Evolutionary conservation across 2,113 vertebrate species (phyloP), one percentile per base, ranked within the genome.

Genomic region (Psilopogon haemacephalus): DNA sequence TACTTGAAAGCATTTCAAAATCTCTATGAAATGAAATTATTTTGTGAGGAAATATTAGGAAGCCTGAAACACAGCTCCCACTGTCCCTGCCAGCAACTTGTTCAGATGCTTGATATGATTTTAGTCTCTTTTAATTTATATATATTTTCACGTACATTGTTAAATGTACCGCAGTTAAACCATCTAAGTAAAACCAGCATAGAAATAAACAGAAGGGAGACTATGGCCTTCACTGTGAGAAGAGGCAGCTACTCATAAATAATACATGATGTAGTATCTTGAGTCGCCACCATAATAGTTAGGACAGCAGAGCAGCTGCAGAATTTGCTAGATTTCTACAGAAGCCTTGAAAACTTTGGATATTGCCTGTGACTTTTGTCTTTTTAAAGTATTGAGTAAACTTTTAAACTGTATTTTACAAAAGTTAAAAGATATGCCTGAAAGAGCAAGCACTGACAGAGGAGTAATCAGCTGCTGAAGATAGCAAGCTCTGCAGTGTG

Each of bases 401-500:
- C 38, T 56, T 73, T 11, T 40, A 6, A 42, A 18, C 32, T 42
- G 23, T 71, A 21, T 58, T 91, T 44, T 80, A 30, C 30, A 28
- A 84, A 65, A 64, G 21, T 59, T 54, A 35, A 59, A 54, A 79
- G 46, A 40, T 55, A 12, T 62, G 40, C 69, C 38, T 42, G 69
- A 42, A 86, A n/a, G 52, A 70, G 65, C 30, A 27, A 40, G 54
- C 27, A 13, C 64, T 72, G 69, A 32, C 21, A 23, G 7, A 18
- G 76, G 18, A 21, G 7, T 33, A 7, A 0, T 15, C 62, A 56
- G 62, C 48, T 54, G 56, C 78, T 30, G 62, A 69, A 52, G 72
- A 12, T 7, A 0, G 3, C 30, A 2, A 11, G 30, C 18, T 40
- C 26, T 26, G 68, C 28, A 12, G 30, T 2, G 21, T 7, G 0